A percentile compares a stretch with the other conserved stretches of the same genome.
phyloP scores from a whole-genome alignment of 2,888 invertebrate genomes.

The Gastrophysa polygoni region DNA sequence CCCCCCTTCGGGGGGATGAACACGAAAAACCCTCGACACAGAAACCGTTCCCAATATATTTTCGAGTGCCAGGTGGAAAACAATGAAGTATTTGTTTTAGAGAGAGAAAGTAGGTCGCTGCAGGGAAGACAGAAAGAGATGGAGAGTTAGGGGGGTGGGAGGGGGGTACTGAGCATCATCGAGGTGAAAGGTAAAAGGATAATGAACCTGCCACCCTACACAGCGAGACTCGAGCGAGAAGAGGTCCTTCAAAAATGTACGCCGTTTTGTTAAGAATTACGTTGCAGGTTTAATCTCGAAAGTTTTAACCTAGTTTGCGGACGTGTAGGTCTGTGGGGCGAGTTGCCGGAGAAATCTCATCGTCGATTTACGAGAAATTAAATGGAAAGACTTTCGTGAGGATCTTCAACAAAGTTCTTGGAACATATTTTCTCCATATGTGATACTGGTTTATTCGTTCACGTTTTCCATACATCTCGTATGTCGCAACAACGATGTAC shows the following conservation, averaged over 20 bases:
- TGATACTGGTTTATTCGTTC: too few relatives aligned
- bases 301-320: conserved; percentile 10
- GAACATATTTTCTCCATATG: too few relatives aligned
- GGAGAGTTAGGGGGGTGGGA: not conserved
- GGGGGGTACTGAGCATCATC: conserved; percentile 22
- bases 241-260: conserved; percentile 25
- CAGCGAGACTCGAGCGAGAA: conserved; percentile 23
- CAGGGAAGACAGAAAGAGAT: too few relatives aligned
- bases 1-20: not conserved
- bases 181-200: conserved; percentile 29
- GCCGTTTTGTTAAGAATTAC: conserved; percentile 26
- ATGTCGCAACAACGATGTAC: too few relatives aligned
- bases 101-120: conserved; percentile 15
- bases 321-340: too few relatives aligned
- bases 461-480: too few relatives aligned
- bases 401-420: too few relatives aligned
- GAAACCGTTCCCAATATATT: conserved; percentile 20
- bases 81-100: conserved; percentile 23
- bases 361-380: too few relatives aligned
- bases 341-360: too few relatives aligned
- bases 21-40: conserved; percentile 6
- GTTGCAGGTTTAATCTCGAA: conserved; percentile 11
- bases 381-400: too few relatives aligned
- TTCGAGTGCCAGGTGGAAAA: conserved; percentile 20
- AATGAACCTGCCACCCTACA: conserved; percentile 32